Evolutionary conservation across 2,888 invertebrate species (phyloP), one percentile per base, ranked within the genome.

Genomic region (Polyploca ridens): DNA sequence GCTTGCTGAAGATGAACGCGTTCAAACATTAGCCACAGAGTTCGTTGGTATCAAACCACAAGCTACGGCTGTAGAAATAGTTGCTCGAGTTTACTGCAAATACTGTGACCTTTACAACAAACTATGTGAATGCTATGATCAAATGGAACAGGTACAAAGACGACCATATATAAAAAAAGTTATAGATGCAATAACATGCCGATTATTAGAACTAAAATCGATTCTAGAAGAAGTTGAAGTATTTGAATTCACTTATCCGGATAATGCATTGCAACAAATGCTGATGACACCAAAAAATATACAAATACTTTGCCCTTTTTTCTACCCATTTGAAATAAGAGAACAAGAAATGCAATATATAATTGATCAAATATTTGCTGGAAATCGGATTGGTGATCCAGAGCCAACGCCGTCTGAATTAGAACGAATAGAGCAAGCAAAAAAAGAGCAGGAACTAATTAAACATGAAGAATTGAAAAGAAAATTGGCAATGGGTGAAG

Each of bases 211-310:
- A 78, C 82, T 96, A 33, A 96, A 95, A 78, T 79, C 85, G 44
- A 93, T 94, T 59, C 79, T 96, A 19, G 94, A 95, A 74, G 91
- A 94, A 68, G 88, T 95, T 11, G 95, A 96, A 81, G 87, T 90
- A 7, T 94, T 95, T 8, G 95, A 96, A 79, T 96, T 92, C 76
- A 97, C 96, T 63, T 97, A 96, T 87, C 94, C 96, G 62, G 97
- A 97, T 79, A 96, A 96, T 75, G 94, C 95, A 38, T 83, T 97
- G 62, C 94, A 96, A 63, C 96, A 96, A 86, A 85, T 97, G 82
- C 95, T 97, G 69, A 93, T 97, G 71, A 94, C 96, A 27, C 97
- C 97, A 0, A 90, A 95, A 54, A 95, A 96, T 68, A 84, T 96
- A n/a, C 94, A 96, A 82, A 91, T 96, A 64, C 76, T 95, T n/a